phyloP scores from a whole-genome alignment of 2,888 invertebrate species.

The Idaea dimidiata region DNA sequence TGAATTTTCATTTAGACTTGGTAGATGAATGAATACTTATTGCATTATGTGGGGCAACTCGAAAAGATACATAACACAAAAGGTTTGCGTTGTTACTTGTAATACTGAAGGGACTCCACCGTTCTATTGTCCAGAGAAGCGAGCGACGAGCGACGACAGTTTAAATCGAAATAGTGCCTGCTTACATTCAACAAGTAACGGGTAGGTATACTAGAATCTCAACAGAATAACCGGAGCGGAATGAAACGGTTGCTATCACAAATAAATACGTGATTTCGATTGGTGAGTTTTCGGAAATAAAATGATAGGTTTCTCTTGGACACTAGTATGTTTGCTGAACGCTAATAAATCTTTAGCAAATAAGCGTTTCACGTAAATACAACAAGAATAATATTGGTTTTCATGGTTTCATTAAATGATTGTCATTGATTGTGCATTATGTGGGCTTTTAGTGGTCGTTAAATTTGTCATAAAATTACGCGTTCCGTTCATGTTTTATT shows the following conservation, averaged over 20 bases:
- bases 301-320: constrained; percentile 8
- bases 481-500: constrained; percentile 37
- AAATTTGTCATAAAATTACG: constrained; percentile 41
- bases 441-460: constrained; percentile 43
- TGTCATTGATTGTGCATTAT: constrained; percentile 50
- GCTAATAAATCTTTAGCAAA: constrained; percentile 22
- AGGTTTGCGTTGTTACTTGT: constrained; percentile 54
- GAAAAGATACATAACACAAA: constrained; percentile 41
- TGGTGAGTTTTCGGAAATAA: neutral
- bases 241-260: neutral
- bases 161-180: constrained; percentile 24
- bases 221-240: neutral
- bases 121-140: constrained; percentile 47
- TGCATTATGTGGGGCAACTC: constrained; percentile 39
- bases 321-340: constrained; percentile 14
- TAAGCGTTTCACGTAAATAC: constrained; percentile 31
- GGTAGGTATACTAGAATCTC: neutral
- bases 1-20: constrained; percentile 17
- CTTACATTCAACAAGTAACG: neutral
- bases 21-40: constrained; percentile 47
- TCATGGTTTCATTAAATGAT: constrained; percentile 41
- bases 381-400: constrained; percentile 33
- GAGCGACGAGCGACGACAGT: constrained; percentile 29
- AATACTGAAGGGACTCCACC: constrained; percentile 42
- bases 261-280: neutral